Evolutionary conservation across 2,888 invertebrate species (phyloP), one percentile per base, ranked within the genome.

Genomic region (Stictocephala bisonia): DNA sequence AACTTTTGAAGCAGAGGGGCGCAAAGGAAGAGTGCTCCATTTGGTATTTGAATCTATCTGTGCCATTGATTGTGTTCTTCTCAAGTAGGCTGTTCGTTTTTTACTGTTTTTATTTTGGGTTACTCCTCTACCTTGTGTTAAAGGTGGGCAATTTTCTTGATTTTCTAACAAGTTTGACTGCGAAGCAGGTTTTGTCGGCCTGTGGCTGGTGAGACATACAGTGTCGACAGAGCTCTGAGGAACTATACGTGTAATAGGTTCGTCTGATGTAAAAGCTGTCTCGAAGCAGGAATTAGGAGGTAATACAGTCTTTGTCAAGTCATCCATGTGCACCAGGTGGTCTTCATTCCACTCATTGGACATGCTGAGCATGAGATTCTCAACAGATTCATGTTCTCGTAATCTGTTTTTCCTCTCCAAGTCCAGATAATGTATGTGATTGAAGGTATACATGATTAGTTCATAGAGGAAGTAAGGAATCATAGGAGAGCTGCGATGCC

Each of bases 251-350:
- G 83, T 83, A 22, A 81, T 77, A 2, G 83, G 83, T 70, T 80
- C 80, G 27, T 81, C 82, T 15, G 82, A 81, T n/a, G 81, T 82
- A 75, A 83, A 84, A 15, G 82, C 83, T 0, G 83, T 83, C 77
- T 84, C 84, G 76, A 80, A 83, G 73, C 81, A 81, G 20, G 80
- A 79, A 60, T 80, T 78, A 11, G 79, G 78, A n/a, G 79, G 78
- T 6, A 78, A 71, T 4, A 58, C 18, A n/a, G 70, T 71, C 9
- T 20, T 29, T n/a, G 41, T 29, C 4, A 71, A 22, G 15, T 71
- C 41, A 22, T 31, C 31, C 3, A 1, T 71, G 20, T 40, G 18
- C 18, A 71, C 58, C 18, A 58, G 58, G 13, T 27, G 24, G n/a
- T 58, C 24, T 20, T 41, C 9, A 6, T 27, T 69, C 20, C 74